These are phyloP conservation scores for Xylocopa sonorina DNA, from an alignment of 1,140 invertebrate genomes.

Conservation along the genomic window DNA sequence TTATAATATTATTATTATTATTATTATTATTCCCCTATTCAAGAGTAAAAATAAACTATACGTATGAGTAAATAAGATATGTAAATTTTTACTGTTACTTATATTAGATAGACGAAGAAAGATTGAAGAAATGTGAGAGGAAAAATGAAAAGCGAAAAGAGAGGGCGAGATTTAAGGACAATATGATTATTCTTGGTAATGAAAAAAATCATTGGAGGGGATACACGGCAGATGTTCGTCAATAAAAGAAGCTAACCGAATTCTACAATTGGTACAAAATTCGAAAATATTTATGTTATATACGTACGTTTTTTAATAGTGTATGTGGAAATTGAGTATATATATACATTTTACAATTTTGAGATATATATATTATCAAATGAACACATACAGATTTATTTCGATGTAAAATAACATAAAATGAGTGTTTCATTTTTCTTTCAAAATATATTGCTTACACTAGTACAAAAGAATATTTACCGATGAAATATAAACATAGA, in stretches of 20 bases:
- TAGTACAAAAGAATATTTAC: background rate
- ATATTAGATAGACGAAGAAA: too few relatives aligned
- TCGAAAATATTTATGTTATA: constrained; percentile 50
- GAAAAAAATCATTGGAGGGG: constrained; percentile 60
- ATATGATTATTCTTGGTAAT: constrained; percentile 37
- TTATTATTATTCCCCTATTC: too few relatives aligned
- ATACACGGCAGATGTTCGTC: constrained; percentile 73
- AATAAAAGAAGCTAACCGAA: constrained; percentile 75
- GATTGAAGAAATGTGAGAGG: constrained; percentile 19
- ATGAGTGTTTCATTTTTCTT: background rate
- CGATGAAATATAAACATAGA: background rate
- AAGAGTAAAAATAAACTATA: constrained; percentile 12
- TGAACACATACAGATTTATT: too few relatives aligned
- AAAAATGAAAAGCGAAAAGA: background rate
- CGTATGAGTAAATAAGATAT: constrained; percentile 23
- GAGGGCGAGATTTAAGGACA: constrained; percentile 40
- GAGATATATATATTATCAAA: background rate
- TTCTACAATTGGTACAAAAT: constrained; percentile 55
- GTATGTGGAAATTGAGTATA: background rate
- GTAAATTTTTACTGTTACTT: constrained; percentile 73
- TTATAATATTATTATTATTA: too few relatives aligned
- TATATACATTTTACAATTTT: constrained; percentile 6
- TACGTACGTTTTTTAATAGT: constrained; percentile 36
- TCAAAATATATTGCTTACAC: background rate
- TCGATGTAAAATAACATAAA: background rate